A percentile compares a stretch with the other conserved stretches of the same genome.
Evolutionary conservation across 1,140 invertebrate genomes (phyloP).

Genomic region (Ceratina japonica): DNA sequence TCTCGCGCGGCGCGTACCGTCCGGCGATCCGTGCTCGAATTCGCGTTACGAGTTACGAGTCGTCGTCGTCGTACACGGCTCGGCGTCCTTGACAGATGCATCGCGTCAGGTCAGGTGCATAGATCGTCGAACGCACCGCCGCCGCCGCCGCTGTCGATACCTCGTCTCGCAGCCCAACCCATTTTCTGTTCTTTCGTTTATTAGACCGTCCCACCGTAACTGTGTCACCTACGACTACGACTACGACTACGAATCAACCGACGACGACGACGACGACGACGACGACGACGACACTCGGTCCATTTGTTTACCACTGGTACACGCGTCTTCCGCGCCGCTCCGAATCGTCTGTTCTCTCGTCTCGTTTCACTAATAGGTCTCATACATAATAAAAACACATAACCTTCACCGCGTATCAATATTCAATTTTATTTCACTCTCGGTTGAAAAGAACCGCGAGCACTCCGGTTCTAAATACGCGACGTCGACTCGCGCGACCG

Average conservation of each 20-base stretch:
- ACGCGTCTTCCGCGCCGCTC: too few species aligned
- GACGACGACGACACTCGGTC: neutral
- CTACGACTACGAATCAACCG: neutral
- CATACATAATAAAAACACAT: slow-evolving; percentile 29
- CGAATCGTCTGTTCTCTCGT: neutral
- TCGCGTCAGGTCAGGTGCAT: slow-evolving; percentile 41
- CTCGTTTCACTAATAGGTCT: neutral
- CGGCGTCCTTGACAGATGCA: slow-evolving; percentile 25
- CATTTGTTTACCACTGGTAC: neutral
- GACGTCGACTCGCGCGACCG: too few species aligned
- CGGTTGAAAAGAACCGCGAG: neutral
- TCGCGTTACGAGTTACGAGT: slow-evolving; percentile 10
- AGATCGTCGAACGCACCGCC: slow-evolving; percentile 2
- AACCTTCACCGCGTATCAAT: slow-evolving; percentile 10
- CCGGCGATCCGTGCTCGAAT: too few species aligned
- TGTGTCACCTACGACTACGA: slow-evolving; percentile 9
- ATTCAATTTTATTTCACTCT: neutral
- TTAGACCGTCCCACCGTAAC: neutral
- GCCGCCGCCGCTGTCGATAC: neutral
- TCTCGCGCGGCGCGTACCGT: neutral
- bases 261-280: too few species aligned
- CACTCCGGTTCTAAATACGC: too few species aligned
- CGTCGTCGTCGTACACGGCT: too few species aligned
- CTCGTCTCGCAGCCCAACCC: slow-evolving; percentile 39
- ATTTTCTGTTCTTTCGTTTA: slow-evolving; percentile 15